phyloP scores from a whole-genome alignment of 2,888 invertebrate genomes.

The Pachycephus smyrnensis region DNA sequence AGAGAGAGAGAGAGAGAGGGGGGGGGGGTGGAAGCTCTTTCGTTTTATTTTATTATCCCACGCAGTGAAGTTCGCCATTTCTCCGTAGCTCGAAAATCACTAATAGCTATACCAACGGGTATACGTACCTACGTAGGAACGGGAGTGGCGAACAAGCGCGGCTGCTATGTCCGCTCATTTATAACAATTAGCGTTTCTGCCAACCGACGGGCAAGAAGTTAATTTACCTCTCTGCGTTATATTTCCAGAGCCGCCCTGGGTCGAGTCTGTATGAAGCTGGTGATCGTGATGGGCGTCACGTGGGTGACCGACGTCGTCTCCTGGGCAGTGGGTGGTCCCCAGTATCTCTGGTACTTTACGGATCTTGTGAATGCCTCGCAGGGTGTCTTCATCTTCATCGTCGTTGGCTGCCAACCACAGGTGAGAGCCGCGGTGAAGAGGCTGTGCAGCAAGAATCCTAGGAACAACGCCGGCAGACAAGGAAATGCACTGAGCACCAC shows the following conservation, averaged over 20 bases:
- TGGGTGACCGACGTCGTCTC: constrained; percentile 86
- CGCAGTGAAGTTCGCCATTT: no score
- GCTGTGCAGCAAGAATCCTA: constrained; percentile 72
- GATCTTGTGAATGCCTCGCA: constrained; percentile 89
- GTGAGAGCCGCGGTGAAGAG: constrained; percentile 77
- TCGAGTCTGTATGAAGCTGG: constrained; percentile 87
- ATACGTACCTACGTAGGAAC: no score
- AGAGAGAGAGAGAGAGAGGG: no score
- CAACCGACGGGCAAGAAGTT: neutral
- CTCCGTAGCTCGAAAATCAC: no score
- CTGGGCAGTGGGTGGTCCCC: constrained; percentile 85
- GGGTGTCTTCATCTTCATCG: constrained; percentile 89
- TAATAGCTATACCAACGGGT: no score
- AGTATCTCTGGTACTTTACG: constrained; percentile 85
- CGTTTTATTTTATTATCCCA: no score
- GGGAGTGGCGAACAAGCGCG: no score
- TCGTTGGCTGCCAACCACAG: constrained; percentile 90
- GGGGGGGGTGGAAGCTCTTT: no score
- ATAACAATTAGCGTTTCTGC: constrained; percentile 52
- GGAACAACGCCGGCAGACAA: constrained; percentile 71
- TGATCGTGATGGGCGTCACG: constrained; percentile 83
- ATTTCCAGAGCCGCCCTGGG: constrained; percentile 81
- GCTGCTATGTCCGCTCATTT: constrained; percentile 34
- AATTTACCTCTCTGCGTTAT: constrained; percentile 16
- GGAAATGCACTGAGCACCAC: constrained; percentile 78